phyloP scores from a whole-genome alignment of 1,140 invertebrate genomes.

The Drosophila pseudoobscura region DNA sequence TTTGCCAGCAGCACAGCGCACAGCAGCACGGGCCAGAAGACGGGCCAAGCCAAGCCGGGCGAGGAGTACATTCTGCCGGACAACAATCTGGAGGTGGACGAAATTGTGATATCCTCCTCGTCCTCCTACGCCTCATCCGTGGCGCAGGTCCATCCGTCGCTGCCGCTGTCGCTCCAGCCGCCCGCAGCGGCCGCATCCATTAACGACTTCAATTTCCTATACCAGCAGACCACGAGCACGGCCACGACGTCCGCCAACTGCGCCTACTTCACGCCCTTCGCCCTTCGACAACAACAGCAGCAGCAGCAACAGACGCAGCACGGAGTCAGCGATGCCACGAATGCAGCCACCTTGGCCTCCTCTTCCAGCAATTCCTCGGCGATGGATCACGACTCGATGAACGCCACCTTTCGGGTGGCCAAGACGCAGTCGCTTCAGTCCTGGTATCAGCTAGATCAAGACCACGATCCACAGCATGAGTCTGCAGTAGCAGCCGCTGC shows the following conservation, averaged over 20 bases:
- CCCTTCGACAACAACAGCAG: slow-evolving; percentile 53
- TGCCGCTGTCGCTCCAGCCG: slow-evolving; percentile 18
- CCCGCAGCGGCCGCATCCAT: slow-evolving; percentile 12
- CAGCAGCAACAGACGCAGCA: slow-evolving; percentile 50
- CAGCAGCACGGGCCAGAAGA: slow-evolving; percentile 2
- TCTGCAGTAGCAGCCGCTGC: slow-evolving; percentile 18
- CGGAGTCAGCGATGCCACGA: slow-evolving; percentile 68
- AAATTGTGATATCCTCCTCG: slow-evolving; percentile 79
- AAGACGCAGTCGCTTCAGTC: slow-evolving; percentile 51
- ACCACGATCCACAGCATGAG: slow-evolving; percentile 21
- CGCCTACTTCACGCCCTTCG: slow-evolving; percentile 53
- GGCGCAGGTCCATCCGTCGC: slow-evolving; percentile 28
- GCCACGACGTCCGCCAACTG: slow-evolving; percentile 20
- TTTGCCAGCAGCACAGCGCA: slow-evolving; percentile 56
- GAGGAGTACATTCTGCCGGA: slow-evolving; percentile 76
- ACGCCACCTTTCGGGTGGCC: slow-evolving; percentile 60
- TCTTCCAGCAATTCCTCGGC: slow-evolving; percentile 70
- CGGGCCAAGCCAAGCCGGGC: slow-evolving; percentile 31
- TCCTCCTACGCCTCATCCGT: slow-evolving; percentile 66
- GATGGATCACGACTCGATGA: slow-evolving; percentile 71
- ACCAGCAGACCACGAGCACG: slow-evolving; percentile 44
- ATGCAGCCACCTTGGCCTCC: slow-evolving; percentile 71
- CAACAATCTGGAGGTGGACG: slow-evolving; percentile 70
- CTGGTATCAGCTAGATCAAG: slow-evolving; percentile 54
- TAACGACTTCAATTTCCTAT: slow-evolving; percentile 70